Conservation (phyloP, 2,113 vertebrate species). For the Actinemys pallida region DNA sequence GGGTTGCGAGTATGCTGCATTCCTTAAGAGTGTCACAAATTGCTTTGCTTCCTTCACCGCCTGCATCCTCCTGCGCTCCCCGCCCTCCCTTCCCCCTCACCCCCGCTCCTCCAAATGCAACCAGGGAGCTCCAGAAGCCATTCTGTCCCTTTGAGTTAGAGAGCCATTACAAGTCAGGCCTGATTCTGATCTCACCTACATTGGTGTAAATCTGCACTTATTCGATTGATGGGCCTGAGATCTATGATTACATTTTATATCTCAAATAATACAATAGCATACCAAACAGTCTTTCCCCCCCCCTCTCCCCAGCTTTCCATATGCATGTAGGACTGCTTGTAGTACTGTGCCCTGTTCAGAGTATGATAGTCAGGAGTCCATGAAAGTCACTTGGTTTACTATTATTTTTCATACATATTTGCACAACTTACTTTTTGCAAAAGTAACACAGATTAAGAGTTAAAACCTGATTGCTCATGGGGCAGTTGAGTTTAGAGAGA, state of each 20-base stretch:
- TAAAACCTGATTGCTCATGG: neutral
- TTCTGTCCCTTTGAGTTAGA: neutral
- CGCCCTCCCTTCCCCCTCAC: too few species aligned
- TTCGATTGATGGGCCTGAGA: neutral
- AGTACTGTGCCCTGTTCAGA: neutral
- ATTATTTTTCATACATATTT: neutral
- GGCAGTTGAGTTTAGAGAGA: neutral
- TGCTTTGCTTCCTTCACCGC: too few species aligned
- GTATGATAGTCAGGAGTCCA: neutral
- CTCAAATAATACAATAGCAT: neutral
- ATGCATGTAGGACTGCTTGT: neutral
- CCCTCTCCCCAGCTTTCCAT: neutral
- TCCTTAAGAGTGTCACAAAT: neutral
- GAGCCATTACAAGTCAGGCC: neutral
- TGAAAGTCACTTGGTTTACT: neutral
- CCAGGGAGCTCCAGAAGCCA: neutral
- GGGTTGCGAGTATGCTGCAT: rapidly evolving
- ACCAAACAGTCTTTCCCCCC: neutral
- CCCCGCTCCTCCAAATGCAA: neutral
- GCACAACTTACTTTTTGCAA: neutral
- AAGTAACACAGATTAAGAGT: neutral
- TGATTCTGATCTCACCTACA: neutral
- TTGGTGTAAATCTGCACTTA: neutral
- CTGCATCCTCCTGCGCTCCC: too few species aligned
- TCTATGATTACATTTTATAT: neutral